Base-by-base conservation (phyloP, 2,888 invertebrate genomes). In the Zonitis immaculata region DNA sequence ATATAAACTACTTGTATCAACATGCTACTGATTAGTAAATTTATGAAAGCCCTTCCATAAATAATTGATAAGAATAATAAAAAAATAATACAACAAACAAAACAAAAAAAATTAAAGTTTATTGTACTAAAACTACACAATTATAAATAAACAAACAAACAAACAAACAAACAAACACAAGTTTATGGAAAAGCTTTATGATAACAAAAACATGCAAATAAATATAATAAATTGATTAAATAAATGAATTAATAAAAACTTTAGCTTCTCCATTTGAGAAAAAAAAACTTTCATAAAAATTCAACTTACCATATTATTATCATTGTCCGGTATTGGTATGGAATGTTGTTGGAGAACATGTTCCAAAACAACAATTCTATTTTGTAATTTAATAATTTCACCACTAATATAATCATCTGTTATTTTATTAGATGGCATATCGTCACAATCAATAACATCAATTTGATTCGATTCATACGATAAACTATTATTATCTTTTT, bases 101-200 rank as follows among this genome's bases (percentile, higher is more conserved):
- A 4, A 26, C 26, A 26, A 7, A 26, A 7, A n/a, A 39, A 6
- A 39, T 39, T 39, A 39, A 20, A 20, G 6, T 67, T 66, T 64
- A 65, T 64, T 66, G 56, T 56, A 60, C 58, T 62, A 66, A 61
- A 64, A 61, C 59, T 58, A 63, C 57, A 50, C 56, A 62, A 58
- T 56, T n/a, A n/a, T n/a, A n/a, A n/a, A 61, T 60, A 47, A 57
- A 52, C 56, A 54, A 59, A 57, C 42, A 58, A 57, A 51, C 49
- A 58, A 54, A 58, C 47, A 26, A 26, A 22, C 28, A 48, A 6
- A 59, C 49, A 52, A 56, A 56, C 46, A 61, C 56, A 63, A 54
- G 55, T 51, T 64, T 67, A 72, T 72, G 73, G 74, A 75, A 74
- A 75, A 75, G 74, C 75, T 71, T 72, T 65, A 70, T 8, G 22